phyloP scores from a whole-genome alignment of 2,888 invertebrate species.

The Coremacera marginata region DNA sequence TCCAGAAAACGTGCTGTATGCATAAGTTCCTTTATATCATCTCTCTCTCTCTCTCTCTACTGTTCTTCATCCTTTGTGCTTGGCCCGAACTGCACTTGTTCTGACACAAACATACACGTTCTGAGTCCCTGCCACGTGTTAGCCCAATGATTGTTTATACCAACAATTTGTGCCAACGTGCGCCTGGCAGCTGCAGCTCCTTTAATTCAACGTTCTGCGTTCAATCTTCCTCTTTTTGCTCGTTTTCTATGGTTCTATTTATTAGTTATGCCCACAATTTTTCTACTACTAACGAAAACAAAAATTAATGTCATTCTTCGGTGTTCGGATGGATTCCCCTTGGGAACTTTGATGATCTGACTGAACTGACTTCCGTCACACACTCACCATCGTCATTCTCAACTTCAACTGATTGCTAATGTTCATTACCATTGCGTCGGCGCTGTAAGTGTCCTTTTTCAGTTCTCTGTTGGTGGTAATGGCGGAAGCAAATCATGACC shows the following conservation, averaged over 20 bases:
- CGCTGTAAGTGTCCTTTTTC: not conserved
- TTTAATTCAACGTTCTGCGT: not conserved
- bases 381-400: not conserved
- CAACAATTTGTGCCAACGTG: slow-evolving; percentile 62
- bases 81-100: slow-evolving; percentile 46
- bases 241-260: slow-evolving; percentile 47
- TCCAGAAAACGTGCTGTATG: slow-evolving; percentile 12
- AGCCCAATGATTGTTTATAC: slow-evolving; percentile 66
- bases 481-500: slow-evolving; percentile 36
- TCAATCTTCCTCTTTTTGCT: slow-evolving; percentile 1
- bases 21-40: not conserved
- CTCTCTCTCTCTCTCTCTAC: not conserved
- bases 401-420: slow-evolving; percentile 42
- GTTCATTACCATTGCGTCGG: slow-evolving; percentile 23
- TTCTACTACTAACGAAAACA: slow-evolving; percentile 43
- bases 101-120: not conserved
- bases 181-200: slow-evolving; percentile 23
- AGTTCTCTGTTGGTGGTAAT: not conserved
- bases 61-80: not conserved
- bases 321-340: not conserved
- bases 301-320: slow-evolving; percentile 45
- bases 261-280: slow-evolving; percentile 52
- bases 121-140: slow-evolving; percentile 57
- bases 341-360: slow-evolving; percentile 14
- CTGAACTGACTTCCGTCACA: slow-evolving; percentile 27